phyloP scores from a whole-genome alignment of 2,797 vertebrate genomes.

The Danio tinwini region DNA sequence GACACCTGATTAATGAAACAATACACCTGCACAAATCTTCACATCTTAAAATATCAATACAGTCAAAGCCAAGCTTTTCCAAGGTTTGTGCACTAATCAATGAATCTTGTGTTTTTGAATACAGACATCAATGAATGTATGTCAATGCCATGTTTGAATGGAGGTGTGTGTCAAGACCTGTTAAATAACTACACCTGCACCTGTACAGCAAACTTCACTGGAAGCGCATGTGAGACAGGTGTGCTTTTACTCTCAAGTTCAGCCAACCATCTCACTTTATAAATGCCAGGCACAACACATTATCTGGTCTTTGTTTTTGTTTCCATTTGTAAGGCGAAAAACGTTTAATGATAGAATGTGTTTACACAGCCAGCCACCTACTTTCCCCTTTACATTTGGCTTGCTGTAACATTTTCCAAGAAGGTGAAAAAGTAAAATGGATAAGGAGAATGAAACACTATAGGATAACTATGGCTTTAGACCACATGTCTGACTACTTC shows the following conservation, averaged over 20 bases:
- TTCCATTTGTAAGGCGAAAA: constrained; percentile 49
- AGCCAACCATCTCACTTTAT: constrained; percentile 1
- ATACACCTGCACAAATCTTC: constrained; percentile 61
- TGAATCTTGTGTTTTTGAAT: constrained; percentile 30
- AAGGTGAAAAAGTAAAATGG: constrained; percentile 41
- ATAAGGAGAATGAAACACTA: constrained; percentile 27
- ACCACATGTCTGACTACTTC: constrained; percentile 47
- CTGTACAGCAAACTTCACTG: constrained; percentile 82
- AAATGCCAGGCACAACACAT: constrained; percentile 40
- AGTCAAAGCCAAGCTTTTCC: constrained; percentile 53
- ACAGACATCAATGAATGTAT: constrained; percentile 88
- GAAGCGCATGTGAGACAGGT: constrained; percentile 91
- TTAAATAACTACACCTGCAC: constrained; percentile 86
- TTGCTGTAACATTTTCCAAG: constrained; percentile 59
- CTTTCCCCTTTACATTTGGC: constrained; percentile 57
- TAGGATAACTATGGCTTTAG: constrained; percentile 48
- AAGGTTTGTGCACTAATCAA: constrained; percentile 9
- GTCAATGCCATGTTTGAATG: constrained; percentile 88
- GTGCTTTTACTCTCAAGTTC: constrained; percentile 47
- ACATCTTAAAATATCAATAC: constrained; percentile 47
- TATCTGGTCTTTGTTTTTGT: constrained; percentile 53
- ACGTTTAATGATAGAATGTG: constrained; percentile 57
- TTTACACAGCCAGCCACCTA: constrained; percentile 57
- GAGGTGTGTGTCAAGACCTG: constrained; percentile 84
- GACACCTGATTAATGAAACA: constrained; percentile 74